Base-by-base conservation (phyloP, 2,113 vertebrate genomes). In the Datnioides undecimradiatus region DNA sequence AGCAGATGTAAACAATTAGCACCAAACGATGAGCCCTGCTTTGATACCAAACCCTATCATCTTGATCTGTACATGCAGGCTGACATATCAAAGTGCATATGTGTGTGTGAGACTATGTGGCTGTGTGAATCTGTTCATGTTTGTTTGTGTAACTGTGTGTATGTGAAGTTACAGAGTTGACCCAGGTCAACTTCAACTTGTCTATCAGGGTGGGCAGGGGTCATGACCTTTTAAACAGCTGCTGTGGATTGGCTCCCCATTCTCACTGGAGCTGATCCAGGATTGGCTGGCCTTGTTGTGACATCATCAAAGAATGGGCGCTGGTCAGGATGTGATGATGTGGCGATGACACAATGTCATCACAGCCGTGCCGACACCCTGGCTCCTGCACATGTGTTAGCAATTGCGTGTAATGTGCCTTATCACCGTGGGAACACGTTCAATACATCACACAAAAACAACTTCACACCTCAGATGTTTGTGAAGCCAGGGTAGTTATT, bases 141-240 rank as follows among this genome's bases (percentile, higher is more conserved):
- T n/a, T n/a, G n/a, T n/a, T n/a, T n/a, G n/a, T n/a, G n/a, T n/a
- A n/a, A n/a, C n/a, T 16, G 34, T 17, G 51, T 25, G 60, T 19
- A 9, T n/a, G 31, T 2, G 13, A 41, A 17, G 38, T 81, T 10
- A 46, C 34, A 8, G 4, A 25, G 4, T 14, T 12, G 27, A 49
- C 76, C 29, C 34, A 43, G 34, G 76, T 78, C 36, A 69, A 43
- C 66, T 78, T 78, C 36, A 69, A 43, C 66, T 25, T 31, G 41
- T 23, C 41, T 40, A n/a, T 63, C 51, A 41, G 80, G 69, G 58
- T 66, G 58, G 76, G 66, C 16, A 17, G 33, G 83, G 71, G 51
- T 89, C 73, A 19, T 46, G 79, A 75, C 73, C 65, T 68, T 60
- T 45, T 76, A 92, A 93, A 88, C 95, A 95, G 95, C 94, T 95